These are phyloP conservation scores for Melanerpes formicivorus DNA, from an alignment of 2,113 vertebrate species.

Conservation along the genomic window DNA sequence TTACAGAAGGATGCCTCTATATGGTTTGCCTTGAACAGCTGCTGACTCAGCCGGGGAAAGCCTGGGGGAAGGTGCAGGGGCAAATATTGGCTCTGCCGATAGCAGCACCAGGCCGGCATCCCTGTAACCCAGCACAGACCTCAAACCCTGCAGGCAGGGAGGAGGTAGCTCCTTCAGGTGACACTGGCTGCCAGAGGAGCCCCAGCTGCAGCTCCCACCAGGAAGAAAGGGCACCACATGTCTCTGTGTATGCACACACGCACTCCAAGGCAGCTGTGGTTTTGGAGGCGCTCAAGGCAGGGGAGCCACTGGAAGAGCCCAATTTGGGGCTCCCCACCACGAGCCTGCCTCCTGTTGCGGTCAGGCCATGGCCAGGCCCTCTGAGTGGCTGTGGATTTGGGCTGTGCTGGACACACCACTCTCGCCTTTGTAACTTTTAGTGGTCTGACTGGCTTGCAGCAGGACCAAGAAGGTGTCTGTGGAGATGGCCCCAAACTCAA, in stretches of 20 bases:
- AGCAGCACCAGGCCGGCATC: neutral
- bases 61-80: neutral
- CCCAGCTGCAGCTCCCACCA: neutral
- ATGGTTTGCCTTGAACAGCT: neutral
- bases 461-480: constrained; percentile 86
- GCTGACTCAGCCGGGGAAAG: neutral
- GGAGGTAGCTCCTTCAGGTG: neutral
- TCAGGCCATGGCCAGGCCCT: constrained; percentile 70
- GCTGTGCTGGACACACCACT: neutral
- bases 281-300: neutral
- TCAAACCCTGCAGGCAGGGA: neutral
- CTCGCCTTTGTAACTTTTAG: constrained; percentile 68
- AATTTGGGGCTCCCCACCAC: neutral
- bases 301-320: neutral
- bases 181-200: neutral
- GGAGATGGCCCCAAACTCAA: constrained; percentile 85
- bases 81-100: neutral
- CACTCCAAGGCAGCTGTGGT: neutral
- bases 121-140: neutral
- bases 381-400: constrained; percentile 26
- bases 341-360: neutral
- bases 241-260: accelerated
- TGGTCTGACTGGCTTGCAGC: constrained; percentile 68
- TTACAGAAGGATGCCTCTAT: neutral
- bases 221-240: accelerated